phyloP scores from a whole-genome alignment of 2,113 vertebrate genomes.

The Plecturocebus donacophilus region DNA sequence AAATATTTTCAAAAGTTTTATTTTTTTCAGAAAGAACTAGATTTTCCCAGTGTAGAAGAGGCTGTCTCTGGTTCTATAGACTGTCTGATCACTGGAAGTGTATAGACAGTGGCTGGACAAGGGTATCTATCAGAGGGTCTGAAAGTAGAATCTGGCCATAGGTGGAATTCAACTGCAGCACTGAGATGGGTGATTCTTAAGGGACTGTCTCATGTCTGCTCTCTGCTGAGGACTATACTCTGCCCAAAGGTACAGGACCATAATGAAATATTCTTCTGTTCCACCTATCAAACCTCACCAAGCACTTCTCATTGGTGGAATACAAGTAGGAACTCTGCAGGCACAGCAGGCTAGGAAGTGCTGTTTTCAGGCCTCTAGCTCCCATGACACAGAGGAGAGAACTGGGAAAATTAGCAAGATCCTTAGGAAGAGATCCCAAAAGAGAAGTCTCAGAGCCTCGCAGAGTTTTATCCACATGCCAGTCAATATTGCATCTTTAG shows the following conservation, averaged over 20 bases:
- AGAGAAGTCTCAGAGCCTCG: background rate
- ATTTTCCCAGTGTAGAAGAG: background rate
- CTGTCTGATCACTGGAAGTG: background rate
- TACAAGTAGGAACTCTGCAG: background rate
- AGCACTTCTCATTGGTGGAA: background rate
- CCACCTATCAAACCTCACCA: background rate
- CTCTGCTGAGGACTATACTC: background rate
- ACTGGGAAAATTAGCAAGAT: background rate
- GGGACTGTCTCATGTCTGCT: background rate
- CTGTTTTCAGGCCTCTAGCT: background rate
- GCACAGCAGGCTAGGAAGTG: background rate
- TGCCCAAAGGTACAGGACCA: background rate
- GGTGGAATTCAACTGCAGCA: background rate
- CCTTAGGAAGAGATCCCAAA: background rate
- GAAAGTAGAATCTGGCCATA: background rate
- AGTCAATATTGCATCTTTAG: background rate
- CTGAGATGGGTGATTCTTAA: background rate
- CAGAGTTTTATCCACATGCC: background rate
- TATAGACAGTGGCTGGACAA: background rate
- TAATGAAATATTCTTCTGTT: background rate
- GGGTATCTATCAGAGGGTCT: background rate
- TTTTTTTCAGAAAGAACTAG: background rate
- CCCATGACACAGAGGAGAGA: background rate
- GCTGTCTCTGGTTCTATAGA: background rate
- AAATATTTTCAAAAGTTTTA: background rate